phyloP scores from a whole-genome alignment of 37 sponge, comb jelly and placozoan genomes.

The Aplysina aerophoba region DNA sequence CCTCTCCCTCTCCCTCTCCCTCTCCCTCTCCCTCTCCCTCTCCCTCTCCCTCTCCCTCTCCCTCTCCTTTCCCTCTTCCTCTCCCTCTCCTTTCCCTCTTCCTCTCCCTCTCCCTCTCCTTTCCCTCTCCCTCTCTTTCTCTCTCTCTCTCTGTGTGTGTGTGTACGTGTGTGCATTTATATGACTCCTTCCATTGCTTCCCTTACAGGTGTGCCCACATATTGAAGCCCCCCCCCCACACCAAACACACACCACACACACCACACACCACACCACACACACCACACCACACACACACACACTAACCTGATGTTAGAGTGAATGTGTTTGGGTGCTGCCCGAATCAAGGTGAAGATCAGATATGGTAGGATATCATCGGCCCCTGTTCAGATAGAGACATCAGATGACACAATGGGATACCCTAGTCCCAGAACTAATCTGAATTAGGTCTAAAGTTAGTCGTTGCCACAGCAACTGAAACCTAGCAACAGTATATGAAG shows the following conservation, averaged over 20 bases:
- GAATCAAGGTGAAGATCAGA: slow-evolving; percentile 62
- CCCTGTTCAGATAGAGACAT: slow-evolving; percentile 21
- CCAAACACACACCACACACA: too few species aligned
- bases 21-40: slow-evolving; percentile 10
- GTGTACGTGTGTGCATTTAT: too few species aligned
- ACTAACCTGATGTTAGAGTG: slow-evolving; percentile 71
- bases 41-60: neutral
- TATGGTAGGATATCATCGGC: slow-evolving; percentile 76
- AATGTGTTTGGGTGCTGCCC: slow-evolving; percentile 66
- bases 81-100: neutral
- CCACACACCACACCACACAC: too few species aligned
- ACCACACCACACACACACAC: too few species aligned
- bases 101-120: neutral
- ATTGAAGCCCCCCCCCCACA: too few species aligned
- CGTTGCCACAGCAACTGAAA: too few species aligned
- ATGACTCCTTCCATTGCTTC: too few species aligned
- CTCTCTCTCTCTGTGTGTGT: neutral
- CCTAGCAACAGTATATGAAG: too few species aligned
- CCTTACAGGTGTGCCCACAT: too few species aligned
- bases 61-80: slow-evolving; percentile 14
- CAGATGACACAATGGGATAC: too few species aligned
- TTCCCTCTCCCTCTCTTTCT: neutral
- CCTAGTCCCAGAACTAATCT: too few species aligned
- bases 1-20: neutral
- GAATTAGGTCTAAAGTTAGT: too few species aligned